Base-by-base conservation (phyloP, 1,140 invertebrate species). In the Thaumatotibia leucotreta region DNA sequence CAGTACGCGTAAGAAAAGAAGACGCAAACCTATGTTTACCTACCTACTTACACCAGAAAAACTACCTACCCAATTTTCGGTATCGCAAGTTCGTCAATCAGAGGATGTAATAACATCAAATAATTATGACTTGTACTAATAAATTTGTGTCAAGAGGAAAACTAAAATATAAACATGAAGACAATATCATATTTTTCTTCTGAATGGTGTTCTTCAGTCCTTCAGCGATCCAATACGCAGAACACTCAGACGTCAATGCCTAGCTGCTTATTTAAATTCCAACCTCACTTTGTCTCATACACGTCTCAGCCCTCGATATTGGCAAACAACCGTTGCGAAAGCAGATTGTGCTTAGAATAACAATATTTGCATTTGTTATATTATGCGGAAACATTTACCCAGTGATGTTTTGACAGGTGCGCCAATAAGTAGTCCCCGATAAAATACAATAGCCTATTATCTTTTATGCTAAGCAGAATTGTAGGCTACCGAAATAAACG, bases 341-440 rank as follows among this genome's bases (percentile, higher is more conserved):
- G 23, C 52, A 58, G 52, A 31, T 31, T 27, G n/a, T 27, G 52
- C 24, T 58, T 58, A 29, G 52, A 58, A 58, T 58, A 58, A 58
- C 52, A 58, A 58, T 58, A 58, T 58, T 58, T 29, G 24, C 52
- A 58, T 31, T 58, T n/a, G 29, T 58, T 29, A 58, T 58, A 58
- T 31, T 31, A 31, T 27, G 0, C 24, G 52, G 52, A 58, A 58
- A 58, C 27, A 58, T 58, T 58, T 58, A 58, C 52, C n/a, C 52
- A 58, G 27, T 29, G 4, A 14, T 58, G 27, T n/a, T 58, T 58
- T 58, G 52, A 58, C 52, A 58, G 24, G 52, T 58, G 52, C 52
- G 52, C 24, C 27, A 58, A 31, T 29, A 39, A 39, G 33, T n/a
- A 45, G 52, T 27, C 22, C 5, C 17, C 52, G 52, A 58, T 58